Evolutionary conservation across 2,113 vertebrate genomes (phyloP), one percentile per base, ranked within the genome.

Genomic region (Boulengeromyrus knoepffleri): DNA sequence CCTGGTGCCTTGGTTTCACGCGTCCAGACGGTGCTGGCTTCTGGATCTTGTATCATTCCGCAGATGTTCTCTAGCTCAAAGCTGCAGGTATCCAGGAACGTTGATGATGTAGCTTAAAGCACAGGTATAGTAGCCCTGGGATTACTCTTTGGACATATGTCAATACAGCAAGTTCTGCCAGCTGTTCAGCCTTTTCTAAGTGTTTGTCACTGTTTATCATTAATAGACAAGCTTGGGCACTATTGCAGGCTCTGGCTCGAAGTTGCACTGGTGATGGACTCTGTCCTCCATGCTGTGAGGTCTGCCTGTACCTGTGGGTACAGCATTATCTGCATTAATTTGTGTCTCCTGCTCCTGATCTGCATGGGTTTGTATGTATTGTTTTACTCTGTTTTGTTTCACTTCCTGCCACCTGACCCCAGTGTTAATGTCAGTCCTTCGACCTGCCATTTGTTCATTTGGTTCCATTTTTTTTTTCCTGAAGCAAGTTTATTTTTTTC

Each of bases 11-110:
- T 80, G 24, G 93, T 91, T 39, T 97, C 90, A n/a, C 93, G 93
- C 0, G 91, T 87, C 98, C 98, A 99, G 45, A 97, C 96, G 0
- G 89, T 93, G 62, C 53, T 93, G 90, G 96, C 95, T 0, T 17
- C 94, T 88, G 94, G 90, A 91, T 96, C 96, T 95, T 99, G 98
- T 94, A 98, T 94, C 97, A 99, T 98, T n/a, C 98, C 98, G 90
- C 98, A 99, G 80, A 99, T 96, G 88, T 97, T 98, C 86, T 96
- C 97, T 89, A 96, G 92, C 93, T 99, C 98, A 96, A 99, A 99
- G 94, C 95, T 93, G 17, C 98, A 99, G 0, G 96, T 97, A 91
- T 99, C 98, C 97, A 99, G 92, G 91, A 99, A 99, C 7, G 94
- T 98, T 52, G 97, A 92, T 62, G 95, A 96, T 80, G 95, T 95